A percentile compares a stretch with the other conserved stretches of the same genome.
Conservation (phyloP, 2,113 vertebrate species). For the Archilochus colubris region DNA sequence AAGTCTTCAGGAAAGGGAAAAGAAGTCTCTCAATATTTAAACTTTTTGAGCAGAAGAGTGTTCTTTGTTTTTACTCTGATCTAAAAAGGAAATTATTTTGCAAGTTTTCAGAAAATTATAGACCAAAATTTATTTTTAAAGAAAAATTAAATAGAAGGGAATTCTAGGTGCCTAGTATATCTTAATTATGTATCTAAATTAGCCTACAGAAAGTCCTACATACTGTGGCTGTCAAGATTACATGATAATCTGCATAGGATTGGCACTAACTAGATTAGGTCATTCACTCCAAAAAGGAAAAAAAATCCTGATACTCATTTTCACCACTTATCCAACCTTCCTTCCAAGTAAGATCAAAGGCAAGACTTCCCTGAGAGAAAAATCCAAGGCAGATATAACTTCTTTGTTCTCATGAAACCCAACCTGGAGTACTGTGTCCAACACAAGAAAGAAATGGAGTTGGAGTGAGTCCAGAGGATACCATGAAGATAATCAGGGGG, state of each 20-base stretch:
- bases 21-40: not conserved
- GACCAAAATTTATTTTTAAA: not conserved
- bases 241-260: not conserved
- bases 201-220: not conserved
- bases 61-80: not conserved
- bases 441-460: no score
- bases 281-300: not conserved
- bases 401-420: no score
- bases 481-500: no score
- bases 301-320: not conserved
- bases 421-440: no score
- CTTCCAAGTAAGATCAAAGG: not conserved
- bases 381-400: not conserved
- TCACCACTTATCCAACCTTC: not conserved
- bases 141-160: not conserved
- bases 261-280: not conserved
- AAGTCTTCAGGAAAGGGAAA: not conserved
- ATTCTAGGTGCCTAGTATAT: not conserved
- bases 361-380: not conserved
- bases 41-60: not conserved
- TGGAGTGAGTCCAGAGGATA: no score
- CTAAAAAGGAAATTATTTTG: not conserved
- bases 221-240: not conserved
- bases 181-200: not conserved
- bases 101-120: not conserved